Base-by-base conservation (phyloP, 2,888 invertebrate genomes). In the Rotaria magnacalcarata region DNA sequence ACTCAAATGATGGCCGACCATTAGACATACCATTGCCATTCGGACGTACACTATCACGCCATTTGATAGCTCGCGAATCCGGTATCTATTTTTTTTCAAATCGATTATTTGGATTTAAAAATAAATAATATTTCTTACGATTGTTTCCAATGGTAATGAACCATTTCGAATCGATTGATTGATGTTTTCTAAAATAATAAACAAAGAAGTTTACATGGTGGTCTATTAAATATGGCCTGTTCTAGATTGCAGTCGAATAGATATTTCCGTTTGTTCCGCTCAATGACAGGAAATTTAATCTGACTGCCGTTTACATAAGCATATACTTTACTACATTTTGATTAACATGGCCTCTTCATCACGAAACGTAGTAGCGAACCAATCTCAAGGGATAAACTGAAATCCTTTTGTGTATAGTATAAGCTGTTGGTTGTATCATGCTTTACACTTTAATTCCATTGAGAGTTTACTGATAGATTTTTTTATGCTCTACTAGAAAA, bases 1-100 rank as follows among this genome's bases (percentile, higher is more conserved):
- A 80, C 47, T 80, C 80, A 24, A 80, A 80, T 24, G 80, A 80
- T 24, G 80, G 80, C 8, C 47, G 5, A 47, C 47, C 80, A n/a
- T 80, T 24, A 47, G 47, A 24, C n/a, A 14, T 34, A n/a, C 21
- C 19, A 67, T 80, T 43, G 3, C 47, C 47, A n/a, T 80, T 43
- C n/a, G 47, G 80, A 80, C 47, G 47, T 14, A 8, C 0, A 80
- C 80, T n/a, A 80, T 80, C 80, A 47, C 80, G 80, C 80, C 80
- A 80, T n/a, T n/a, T 14, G 16, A 80, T 80, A n/a, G 80, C 7
- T 47, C 47, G 43, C 24, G 80, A 0, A 80, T 80, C 80, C 24
- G n/a, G 3, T 80, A n/a, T 11, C 80, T 80, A 47, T 50, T 50
- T 50, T 50, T 50, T 50, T 50, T 50, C 5, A 50, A 14, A 34